phyloP scores from a whole-genome alignment of 2,113 vertebrate species.

The Amazona guildingii region DNA sequence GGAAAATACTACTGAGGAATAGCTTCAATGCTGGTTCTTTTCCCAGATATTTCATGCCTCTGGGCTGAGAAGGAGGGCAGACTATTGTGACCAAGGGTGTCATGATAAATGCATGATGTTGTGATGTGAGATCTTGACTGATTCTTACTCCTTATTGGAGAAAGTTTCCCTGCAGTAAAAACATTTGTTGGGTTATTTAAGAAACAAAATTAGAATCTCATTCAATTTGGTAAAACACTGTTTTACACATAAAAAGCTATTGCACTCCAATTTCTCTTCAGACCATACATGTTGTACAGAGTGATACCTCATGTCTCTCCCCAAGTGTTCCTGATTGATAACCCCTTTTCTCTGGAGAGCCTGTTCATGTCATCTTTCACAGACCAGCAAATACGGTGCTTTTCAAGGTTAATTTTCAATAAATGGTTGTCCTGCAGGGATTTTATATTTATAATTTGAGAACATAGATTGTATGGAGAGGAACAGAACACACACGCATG shows the following conservation, averaged over 20 bases:
- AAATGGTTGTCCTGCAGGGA: not conserved
- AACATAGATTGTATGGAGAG: not conserved
- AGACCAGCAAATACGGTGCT: not conserved
- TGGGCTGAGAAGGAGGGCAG: not conserved
- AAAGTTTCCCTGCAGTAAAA: not conserved
- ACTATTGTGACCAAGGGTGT: not conserved
- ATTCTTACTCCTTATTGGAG: not conserved
- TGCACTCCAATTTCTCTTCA: not conserved
- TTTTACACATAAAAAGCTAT: not conserved
- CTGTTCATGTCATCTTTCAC: not conserved
- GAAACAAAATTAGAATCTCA: not conserved
- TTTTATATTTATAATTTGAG: not conserved
- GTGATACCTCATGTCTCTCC: not conserved
- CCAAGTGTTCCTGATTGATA: not conserved
- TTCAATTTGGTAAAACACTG: not conserved
- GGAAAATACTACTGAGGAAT: not conserved
- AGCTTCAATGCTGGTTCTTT: not conserved
- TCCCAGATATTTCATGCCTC: not conserved
- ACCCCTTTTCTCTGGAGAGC: not conserved
- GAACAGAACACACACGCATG: not conserved
- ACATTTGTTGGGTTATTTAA: not conserved
- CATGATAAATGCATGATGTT: not conserved
- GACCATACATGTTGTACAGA: not conserved
- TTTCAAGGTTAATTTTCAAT: not conserved
- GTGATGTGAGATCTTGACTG: not conserved